Percentiles rank a stretch among this genome's conserved stretches.
Evolutionary conservation across 2,113 vertebrate genomes (phyloP).

Genomic region (Malurus alboscapulatus): DNA sequence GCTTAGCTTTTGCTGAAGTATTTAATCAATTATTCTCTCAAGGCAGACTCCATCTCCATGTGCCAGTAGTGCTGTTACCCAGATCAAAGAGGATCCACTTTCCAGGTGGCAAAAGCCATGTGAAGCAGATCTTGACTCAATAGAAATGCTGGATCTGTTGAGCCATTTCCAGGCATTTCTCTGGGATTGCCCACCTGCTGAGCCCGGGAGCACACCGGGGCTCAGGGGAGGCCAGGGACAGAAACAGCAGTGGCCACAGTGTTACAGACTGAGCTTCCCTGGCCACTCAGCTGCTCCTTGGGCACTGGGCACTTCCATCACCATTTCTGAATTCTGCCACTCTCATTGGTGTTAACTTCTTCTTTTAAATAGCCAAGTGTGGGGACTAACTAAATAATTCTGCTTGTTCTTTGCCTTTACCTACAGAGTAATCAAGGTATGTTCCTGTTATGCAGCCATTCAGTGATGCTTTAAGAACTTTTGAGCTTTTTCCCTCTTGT

Average conservation of each 20-base stretch:
- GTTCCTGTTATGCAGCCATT: background rate
- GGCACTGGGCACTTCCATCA: background rate
- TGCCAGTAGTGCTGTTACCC: background rate
- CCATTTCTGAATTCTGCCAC: background rate
- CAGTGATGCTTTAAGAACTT: conserved; percentile 12
- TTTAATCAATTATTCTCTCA: background rate
- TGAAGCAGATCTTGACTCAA: background rate
- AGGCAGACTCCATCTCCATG: background rate
- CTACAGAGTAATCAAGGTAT: background rate
- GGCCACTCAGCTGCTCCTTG: fast-evolving
- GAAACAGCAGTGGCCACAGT: background rate
- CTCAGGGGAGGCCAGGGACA: background rate
- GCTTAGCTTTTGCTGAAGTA: background rate
- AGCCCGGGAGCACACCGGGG: background rate
- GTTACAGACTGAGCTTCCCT: background rate
- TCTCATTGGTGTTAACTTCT: background rate
- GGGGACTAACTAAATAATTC: background rate
- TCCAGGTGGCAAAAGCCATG: background rate
- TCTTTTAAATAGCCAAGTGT: background rate
- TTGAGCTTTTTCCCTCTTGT: background rate
- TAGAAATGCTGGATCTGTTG: background rate
- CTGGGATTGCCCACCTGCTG: background rate
- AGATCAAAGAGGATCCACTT: background rate
- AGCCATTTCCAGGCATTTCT: background rate
- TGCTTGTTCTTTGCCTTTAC: background rate